A percentile compares a stretch with the other conserved stretches of the same genome.
phyloP scores from a whole-genome alignment of 2,113 vertebrate species.

The Jaculus jaculus region DNA sequence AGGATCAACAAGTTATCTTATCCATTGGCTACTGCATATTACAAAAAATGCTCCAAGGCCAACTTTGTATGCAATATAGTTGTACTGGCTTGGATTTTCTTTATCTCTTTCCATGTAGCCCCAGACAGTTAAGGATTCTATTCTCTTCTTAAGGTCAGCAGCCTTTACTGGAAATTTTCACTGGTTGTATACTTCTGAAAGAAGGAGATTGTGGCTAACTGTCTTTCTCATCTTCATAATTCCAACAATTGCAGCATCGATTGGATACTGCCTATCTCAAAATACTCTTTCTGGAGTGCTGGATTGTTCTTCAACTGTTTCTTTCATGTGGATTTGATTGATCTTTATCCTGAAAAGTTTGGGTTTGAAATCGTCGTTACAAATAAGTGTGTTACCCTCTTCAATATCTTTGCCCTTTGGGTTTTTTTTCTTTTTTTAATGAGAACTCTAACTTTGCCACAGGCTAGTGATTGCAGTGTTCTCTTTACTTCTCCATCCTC shows the following conservation, averaged over 20 bases:
- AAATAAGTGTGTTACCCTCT: slow-evolving; percentile 98
- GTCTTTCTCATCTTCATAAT: slow-evolving; percentile 99
- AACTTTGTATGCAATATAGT: slow-evolving; percentile 96
- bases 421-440: slow-evolving; percentile 85
- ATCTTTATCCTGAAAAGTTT: slow-evolving; percentile 99
- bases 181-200: slow-evolving; percentile 99
- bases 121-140: slow-evolving; percentile 99
- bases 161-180: slow-evolving; percentile 99
- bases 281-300: background rate
- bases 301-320: slow-evolving; percentile 87
- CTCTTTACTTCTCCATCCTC: slow-evolving; percentile 97
- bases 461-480: slow-evolving; percentile 98
- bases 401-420: slow-evolving; percentile 99
- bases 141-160: slow-evolving; percentile 99
- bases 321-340: slow-evolving; percentile 99
- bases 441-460: slow-evolving; percentile 97
- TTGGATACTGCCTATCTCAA: background rate
- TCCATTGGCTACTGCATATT: slow-evolving; percentile 90
- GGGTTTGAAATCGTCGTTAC: slow-evolving; percentile 98
- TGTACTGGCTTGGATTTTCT: slow-evolving; percentile 99
- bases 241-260: background rate
- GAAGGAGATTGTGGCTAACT: slow-evolving; percentile 96
- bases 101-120: slow-evolving; percentile 99
- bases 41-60: slow-evolving; percentile 88
- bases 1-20: slow-evolving; percentile 90